These are phyloP conservation scores for Candoia aspera DNA, from an alignment of 2,113 vertebrate species.

Conservation along the genomic window DNA sequence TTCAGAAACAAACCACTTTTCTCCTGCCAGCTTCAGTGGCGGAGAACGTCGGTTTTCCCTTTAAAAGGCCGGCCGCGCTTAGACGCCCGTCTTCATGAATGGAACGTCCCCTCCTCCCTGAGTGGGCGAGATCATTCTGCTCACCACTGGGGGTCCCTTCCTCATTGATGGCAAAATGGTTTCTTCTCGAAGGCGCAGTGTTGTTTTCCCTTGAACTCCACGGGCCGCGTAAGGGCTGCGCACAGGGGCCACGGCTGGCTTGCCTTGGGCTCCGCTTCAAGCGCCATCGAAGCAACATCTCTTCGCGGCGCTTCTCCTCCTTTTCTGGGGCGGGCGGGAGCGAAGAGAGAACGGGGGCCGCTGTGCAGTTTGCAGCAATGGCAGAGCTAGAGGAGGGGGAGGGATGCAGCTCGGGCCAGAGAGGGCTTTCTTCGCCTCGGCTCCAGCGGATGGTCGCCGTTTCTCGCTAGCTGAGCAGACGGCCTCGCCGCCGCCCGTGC, in stretches of 20 bases:
- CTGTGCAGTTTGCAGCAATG: slow-evolving; percentile 47
- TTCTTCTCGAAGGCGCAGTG: not conserved
- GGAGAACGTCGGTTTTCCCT: slow-evolving; percentile 42
- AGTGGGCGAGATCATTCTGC: not conserved
- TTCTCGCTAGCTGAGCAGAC: slow-evolving; percentile 57
- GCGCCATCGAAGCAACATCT: not conserved
- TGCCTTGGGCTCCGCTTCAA: not conserved
- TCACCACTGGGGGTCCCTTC: not conserved
- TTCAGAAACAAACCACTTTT: not conserved
- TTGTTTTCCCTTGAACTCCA: not conserved
- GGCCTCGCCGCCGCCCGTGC: slow-evolving; percentile 56
- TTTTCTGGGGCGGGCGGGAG: not conserved
- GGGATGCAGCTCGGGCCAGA: slow-evolving; percentile 55
- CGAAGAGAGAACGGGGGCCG: not conserved
- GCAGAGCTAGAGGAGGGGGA: slow-evolving; percentile 66
- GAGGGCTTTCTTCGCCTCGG: not conserved
- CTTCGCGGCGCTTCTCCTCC: not conserved
- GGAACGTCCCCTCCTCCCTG: not conserved
- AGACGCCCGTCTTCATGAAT: not conserved
- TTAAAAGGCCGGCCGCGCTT: slow-evolving; percentile 69
- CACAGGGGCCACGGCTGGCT: not conserved
- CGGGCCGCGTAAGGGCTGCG: not conserved
- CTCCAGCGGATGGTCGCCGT: slow-evolving; percentile 38
- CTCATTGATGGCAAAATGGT: not conserved
- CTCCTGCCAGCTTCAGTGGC: not conserved